Conservation (phyloP, 53 echinoderm and acorn worm species). For the Echinometra lucunter region DNA sequence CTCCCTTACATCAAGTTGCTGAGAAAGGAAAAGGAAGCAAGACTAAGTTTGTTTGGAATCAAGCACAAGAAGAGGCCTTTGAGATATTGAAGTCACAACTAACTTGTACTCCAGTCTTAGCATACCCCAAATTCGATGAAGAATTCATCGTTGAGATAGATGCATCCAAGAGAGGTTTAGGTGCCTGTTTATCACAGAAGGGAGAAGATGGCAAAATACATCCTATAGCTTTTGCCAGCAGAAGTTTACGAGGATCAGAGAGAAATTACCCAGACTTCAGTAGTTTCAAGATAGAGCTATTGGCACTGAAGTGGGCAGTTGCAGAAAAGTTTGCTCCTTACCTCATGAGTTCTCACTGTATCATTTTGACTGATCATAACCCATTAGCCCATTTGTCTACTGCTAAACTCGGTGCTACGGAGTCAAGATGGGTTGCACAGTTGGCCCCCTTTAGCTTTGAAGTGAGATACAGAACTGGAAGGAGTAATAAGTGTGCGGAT, state of each 20-base stretch:
- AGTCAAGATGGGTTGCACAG: conserved; percentile 70
- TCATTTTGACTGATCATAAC: conserved; percentile 71
- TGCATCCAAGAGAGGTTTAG: conserved; percentile 65
- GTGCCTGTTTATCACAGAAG: conserved; percentile 59
- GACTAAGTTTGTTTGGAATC: conserved; percentile 34
- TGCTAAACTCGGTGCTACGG: conserved; percentile 73
- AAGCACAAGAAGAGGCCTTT: no score
- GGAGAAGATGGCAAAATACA: conserved; percentile 55
- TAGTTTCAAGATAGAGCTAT: conserved; percentile 57
- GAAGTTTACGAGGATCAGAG: conserved; percentile 55
- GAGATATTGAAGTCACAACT: conserved; percentile 48
- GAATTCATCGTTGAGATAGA: conserved; percentile 65
- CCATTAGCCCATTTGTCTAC: conserved; percentile 63
- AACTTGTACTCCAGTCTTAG: conserved; percentile 69
- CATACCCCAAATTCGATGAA: conserved; percentile 45
- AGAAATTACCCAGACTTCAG: conserved; percentile 58
- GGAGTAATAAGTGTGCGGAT: conserved; percentile 74
- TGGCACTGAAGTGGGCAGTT: conserved; percentile 68
- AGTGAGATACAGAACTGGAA: conserved; percentile 67
- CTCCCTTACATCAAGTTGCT: conserved; percentile 65
- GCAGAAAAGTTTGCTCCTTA: conserved; percentile 67
- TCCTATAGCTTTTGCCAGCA: conserved; percentile 67
- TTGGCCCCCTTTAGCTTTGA: conserved; percentile 66
- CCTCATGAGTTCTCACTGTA: neutral
- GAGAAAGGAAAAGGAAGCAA: conserved; percentile 40